Evolutionary conservation across 2,113 vertebrate species (phyloP), one percentile per base, ranked within the genome.

Genomic region (Apteryx owenii): DNA sequence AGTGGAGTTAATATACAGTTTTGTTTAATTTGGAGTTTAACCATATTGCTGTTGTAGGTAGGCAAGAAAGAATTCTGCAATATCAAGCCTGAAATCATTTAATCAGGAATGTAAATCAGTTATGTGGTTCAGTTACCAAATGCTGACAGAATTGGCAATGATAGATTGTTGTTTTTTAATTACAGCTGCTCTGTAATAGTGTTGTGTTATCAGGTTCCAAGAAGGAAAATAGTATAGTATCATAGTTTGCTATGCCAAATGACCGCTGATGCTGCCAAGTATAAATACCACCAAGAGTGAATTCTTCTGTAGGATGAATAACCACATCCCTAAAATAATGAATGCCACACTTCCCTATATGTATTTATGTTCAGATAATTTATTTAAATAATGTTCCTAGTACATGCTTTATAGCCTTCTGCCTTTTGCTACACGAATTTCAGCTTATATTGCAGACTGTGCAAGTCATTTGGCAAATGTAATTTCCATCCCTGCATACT

Each of bases 401-500:
- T 96, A 78, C 92, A 94, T 98, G 89, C 95, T 98, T 98, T 98
- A 98, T 97, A 97, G 96, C 94, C 97, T 94, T 97, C 91, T 94
- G 94, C 97, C 93, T 98, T 98, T 98, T 97, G 96, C 98, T 96
- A 95, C 97, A 95, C 96, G 97, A 98, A 98, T 98, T 98, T 96
- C 93, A 96, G 97, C 96, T 88, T 98, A 98, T 98, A 98, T 97
- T 98, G 98, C 98, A 97, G 98, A 98, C 98, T 98, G 92, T 97
- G 97, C 98, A 98, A 97, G 98, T 98, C 98, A 98, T 98, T 98
- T 98, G 97, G 98, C 98, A 98, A 98, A 98, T 98, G 98, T 98
- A 98, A 98, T 98, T 98, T 98, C 97, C 98, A 98, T 98, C 96
- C 97, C 98, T 98, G 98, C 98, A 98, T 98, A 98, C 98, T 98